Evolutionary conservation across 2,797 vertebrate genomes (phyloP).

Genomic region (Orestias chungarensis): DNA sequence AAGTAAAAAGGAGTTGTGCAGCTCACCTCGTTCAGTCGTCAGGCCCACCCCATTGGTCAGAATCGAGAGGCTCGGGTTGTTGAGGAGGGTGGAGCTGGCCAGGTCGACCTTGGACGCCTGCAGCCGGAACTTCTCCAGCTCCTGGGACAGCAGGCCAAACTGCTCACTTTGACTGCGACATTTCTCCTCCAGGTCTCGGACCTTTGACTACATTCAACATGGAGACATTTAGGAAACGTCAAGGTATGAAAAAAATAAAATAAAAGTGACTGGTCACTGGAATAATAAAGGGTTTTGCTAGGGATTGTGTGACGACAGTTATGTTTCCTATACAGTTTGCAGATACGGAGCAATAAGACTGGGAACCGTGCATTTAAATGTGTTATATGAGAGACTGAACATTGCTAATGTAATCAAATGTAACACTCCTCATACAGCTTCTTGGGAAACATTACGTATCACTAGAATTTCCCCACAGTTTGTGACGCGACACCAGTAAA

Average conservation of each 20-base stretch:
- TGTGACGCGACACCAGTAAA: too few species aligned
- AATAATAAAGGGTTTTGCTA: neutral
- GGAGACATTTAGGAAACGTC: neutral
- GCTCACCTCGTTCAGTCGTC: constrained; percentile 80
- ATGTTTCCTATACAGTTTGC: neutral
- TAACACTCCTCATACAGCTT: too few species aligned
- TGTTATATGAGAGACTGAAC: constrained; percentile 5
- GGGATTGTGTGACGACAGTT: neutral
- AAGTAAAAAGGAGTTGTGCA: neutral
- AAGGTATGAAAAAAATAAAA: neutral
- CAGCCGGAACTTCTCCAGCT: constrained; percentile 91
- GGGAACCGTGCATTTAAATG: constrained; percentile 12
- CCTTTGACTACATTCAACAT: constrained; percentile 83
- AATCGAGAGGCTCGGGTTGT: constrained; percentile 74
- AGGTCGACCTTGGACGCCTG: constrained; percentile 90
- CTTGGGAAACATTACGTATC: too few species aligned
- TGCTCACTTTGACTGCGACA: constrained; percentile 94
- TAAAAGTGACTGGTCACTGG: neutral
- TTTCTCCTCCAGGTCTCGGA: constrained; percentile 93
- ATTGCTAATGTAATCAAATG: neutral
- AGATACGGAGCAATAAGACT: neutral
- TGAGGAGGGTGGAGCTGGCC: constrained; percentile 79
- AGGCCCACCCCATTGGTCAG: constrained; percentile 81
- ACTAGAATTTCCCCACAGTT: too few species aligned
- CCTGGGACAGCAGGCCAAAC: constrained; percentile 91